Evolutionary conservation across 2,113 vertebrate species (phyloP), one percentile per base, ranked within the genome.

Genomic region (Neodon shergylaensis): DNA sequence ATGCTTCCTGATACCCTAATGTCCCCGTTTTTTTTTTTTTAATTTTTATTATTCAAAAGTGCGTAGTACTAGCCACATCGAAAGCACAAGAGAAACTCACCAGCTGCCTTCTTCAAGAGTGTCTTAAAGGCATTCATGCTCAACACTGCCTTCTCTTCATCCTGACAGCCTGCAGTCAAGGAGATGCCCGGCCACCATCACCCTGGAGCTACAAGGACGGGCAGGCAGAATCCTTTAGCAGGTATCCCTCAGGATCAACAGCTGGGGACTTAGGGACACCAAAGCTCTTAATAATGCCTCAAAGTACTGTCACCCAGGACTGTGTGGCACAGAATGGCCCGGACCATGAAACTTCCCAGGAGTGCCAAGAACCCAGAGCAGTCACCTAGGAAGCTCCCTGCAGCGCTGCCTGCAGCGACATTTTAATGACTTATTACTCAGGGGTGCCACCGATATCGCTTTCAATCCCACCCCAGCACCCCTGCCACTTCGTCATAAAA

Each of bases 401-500:
- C 9, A 86, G 96, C 93, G 95, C 97, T 95, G 96, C 97, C 90
- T 52, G 88, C 31, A 91, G 95, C 95, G 77, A n/a, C 68, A 86
- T 96, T 97, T 95, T 96, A 88, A 96, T 92, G 98, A 94, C 47
- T 33, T 76, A 83, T 87, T 90, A 66, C 52, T 72, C 96, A 97
- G 88, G 85, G 26, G 66, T 95, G 92, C 96, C 97, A 97, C 97
- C 70, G 93, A 97, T 26, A 88, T 97, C 84, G 96, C 94, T 90
- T 72, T 96, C 84, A 68, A 97, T n/a, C 78, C 91, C 82, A 65
- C 49, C 84, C 78, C 63, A 78, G 94, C 93, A 94, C 90, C 85
- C 63, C 94, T 73, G 73, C 87, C 82, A 91, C 92, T 63, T 95
- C 86, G 96, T 97, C 96, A 97, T 91, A 96, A 98, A 97, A 97